phyloP scores from a whole-genome alignment of 2,797 vertebrate species.

The Melanotaenia boesemani region DNA sequence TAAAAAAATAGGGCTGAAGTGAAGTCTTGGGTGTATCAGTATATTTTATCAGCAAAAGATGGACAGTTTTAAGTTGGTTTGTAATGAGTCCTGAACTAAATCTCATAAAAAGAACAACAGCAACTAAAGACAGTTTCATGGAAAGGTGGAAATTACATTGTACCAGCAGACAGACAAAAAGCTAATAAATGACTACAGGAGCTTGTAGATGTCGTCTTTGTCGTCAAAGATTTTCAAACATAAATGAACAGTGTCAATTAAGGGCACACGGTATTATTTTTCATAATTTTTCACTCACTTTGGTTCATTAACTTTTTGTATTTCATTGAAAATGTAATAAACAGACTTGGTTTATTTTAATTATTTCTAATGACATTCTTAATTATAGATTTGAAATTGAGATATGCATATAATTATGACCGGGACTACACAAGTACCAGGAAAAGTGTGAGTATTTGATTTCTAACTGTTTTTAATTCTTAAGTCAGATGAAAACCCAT shows the following conservation, averaged over 20 bases:
- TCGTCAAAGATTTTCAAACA: not conserved
- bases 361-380: not conserved
- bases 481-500: conserved; percentile 23
- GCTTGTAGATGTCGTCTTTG: not conserved
- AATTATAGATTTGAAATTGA: not conserved
- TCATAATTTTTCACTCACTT: not conserved
- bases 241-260: not conserved
- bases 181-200: not conserved
- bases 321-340: not conserved
- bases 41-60: not conserved
- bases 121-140: too few relatives aligned
- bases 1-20: not conserved
- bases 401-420: not conserved
- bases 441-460: not conserved
- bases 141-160: not conserved
- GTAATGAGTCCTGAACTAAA: not conserved
- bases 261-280: not conserved
- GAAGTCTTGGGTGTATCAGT: not conserved
- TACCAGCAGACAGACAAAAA: not conserved
- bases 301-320: not conserved
- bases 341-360: not conserved
- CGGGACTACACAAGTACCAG: not conserved
- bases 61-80: not conserved
- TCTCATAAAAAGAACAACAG: not conserved
- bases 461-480: conserved; percentile 21